phyloP scores from a whole-genome alignment of 2,888 invertebrate species.

The Lutraria lutraria region DNA sequence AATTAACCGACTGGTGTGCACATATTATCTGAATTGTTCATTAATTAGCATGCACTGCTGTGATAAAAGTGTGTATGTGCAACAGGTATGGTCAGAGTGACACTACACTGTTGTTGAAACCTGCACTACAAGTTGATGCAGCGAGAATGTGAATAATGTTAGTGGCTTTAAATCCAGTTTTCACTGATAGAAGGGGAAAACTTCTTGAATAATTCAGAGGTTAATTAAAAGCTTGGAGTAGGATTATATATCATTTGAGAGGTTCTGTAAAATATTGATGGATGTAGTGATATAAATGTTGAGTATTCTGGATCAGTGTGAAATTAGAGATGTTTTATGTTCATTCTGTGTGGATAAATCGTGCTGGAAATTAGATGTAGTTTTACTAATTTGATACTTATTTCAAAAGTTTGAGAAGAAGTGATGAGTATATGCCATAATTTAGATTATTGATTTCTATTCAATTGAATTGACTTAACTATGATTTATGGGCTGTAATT shows the following conservation, averaged over 20 bases:
- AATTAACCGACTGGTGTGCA: slow-evolving; percentile 4
- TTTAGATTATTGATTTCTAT: no score
- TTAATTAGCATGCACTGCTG: neutral
- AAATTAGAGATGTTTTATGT: no score
- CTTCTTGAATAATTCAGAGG: neutral
- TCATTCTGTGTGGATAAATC: no score
- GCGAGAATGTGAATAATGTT: neutral
- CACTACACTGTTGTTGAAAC: neutral
- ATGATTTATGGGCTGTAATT: no score
- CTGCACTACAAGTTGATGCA: neutral
- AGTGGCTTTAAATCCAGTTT: neutral
- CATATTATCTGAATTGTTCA: slow-evolving; percentile 4
- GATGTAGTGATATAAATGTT: neutral
- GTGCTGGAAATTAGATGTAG: no score
- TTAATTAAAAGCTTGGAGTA: slow-evolving; percentile 4
- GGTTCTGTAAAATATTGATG: neutral
- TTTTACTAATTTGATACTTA: no score
- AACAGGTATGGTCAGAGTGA: slow-evolving; percentile 18
- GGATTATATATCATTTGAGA: neutral
- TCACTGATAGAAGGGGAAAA: neutral
- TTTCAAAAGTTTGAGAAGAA: no score
- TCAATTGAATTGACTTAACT: no score
- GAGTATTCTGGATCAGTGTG: neutral
- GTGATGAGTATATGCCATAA: no score
- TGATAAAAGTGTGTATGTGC: neutral